phyloP scores from a whole-genome alignment of 2,113 vertebrate genomes.

The Odocoileus hemionus region DNA sequence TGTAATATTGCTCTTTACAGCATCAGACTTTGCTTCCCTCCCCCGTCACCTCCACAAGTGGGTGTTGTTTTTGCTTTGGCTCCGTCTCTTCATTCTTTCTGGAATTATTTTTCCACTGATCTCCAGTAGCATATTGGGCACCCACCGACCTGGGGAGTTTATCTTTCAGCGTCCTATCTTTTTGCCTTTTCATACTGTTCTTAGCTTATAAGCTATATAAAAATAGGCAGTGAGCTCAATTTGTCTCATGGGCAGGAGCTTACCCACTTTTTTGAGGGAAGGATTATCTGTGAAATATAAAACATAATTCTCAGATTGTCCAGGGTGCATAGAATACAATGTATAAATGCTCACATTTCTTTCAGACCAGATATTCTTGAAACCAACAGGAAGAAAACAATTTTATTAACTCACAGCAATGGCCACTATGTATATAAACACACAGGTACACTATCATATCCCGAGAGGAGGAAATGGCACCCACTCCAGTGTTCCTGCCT shows the following conservation, averaged over 20 bases:
- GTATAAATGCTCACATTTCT: neutral
- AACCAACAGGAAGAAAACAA: neutral
- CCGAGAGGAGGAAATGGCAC: neutral
- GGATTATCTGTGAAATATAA: neutral
- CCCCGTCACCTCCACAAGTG: neutral
- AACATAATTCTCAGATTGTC: neutral
- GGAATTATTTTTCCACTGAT: neutral
- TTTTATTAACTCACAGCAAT: neutral
- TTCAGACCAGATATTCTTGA: neutral
- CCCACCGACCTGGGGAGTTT: neutral
- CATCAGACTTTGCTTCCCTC: neutral
- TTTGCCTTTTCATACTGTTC: neutral
- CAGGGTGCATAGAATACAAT: neutral
- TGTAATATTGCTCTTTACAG: neutral
- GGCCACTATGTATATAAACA: neutral
- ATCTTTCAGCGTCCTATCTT: neutral
- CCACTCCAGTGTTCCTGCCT: neutral
- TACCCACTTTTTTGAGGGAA: neutral
- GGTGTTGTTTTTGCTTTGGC: neutral
- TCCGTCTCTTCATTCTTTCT: neutral
- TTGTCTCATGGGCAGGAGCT: neutral
- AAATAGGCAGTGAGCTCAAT: neutral
- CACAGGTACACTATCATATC: neutral
- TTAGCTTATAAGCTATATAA: neutral
- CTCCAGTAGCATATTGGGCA: neutral